Evolutionary conservation across 2,113 vertebrate genomes (phyloP), one percentile per base, ranked within the genome.

Genomic region (Sisor rabdophorus): DNA sequence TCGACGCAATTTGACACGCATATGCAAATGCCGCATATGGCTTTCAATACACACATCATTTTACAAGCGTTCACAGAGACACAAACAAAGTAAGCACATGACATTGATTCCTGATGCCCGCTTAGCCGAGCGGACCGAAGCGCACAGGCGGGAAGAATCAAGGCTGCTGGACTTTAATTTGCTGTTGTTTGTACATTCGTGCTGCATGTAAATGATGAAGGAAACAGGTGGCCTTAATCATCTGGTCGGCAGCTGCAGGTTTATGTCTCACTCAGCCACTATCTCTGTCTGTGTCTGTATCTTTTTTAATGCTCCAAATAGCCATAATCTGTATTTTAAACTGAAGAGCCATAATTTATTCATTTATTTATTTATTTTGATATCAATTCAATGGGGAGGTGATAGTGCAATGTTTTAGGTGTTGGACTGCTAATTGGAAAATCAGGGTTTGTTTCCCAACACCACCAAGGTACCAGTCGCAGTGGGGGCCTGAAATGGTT

Each of bases 181-280:
- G 78, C 70, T 77, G 79, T 79, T 85, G 83, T 86, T 86, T 85
- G 83, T 85, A 79, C 63, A 71, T 79, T 80, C 79, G 70, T 58
- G 69, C 68, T 50, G 76, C 48, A 36, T 81, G 85, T 81, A 83
- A 84, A 84, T 84, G 80, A 84, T 79, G 80, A 79, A 81, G 71
- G 64, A 76, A 79, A 59, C 85, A 86, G 85, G 85, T 86, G 83
- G 81, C 80, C 74, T 24, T 77, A 70, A 52, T 85, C 85, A 85
- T 86, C 80, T 86, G 83, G 71, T 80, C 76, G 26, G 68, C 85
- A 86, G 85, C 85, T 86, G 85, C 26, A 63, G 22, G 54, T 71
- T 78, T 75, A 77, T 82, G 78, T 75, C 75, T 82, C 78, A 72
- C 75, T 80, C 68, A 77, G n/a, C 22, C 22, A 67, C 40, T 48